These are phyloP conservation scores for Hymenopus coronatus DNA, from an alignment of 2,888 invertebrate species.

Conservation along the genomic window DNA sequence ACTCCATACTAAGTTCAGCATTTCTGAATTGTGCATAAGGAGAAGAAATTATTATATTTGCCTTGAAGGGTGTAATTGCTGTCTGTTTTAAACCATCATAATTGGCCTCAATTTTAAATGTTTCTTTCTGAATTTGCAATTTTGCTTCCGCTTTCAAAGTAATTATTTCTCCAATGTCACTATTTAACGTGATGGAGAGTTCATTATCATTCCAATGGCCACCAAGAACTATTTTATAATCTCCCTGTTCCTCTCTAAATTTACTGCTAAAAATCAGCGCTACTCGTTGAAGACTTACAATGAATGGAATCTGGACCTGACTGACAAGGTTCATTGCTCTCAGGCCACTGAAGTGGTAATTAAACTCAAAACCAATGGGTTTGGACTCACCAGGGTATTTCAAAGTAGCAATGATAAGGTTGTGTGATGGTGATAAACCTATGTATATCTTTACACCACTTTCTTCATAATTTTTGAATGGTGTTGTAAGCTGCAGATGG, in stretches of 20 bases:
- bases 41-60: constrained; percentile 1
- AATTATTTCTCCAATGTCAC: background rate
- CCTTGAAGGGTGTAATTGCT: background rate
- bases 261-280: constrained; percentile 35
- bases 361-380: constrained; percentile 36
- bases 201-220: constrained; percentile 34
- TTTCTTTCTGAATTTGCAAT: constrained; percentile 23
- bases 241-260: constrained; percentile 27
- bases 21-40: constrained; percentile 30
- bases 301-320: constrained; percentile 36
- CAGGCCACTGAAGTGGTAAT: constrained; percentile 37
- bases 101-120: background rate
- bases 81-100: background rate
- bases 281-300: constrained; percentile 36
- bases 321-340: constrained; percentile 37
- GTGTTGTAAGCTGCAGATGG: constrained; percentile 36
- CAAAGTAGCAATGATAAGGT: constrained; percentile 36
- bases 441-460: constrained; percentile 35
- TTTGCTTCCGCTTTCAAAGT: constrained; percentile 19
- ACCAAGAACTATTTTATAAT: constrained; percentile 36
- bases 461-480: constrained; percentile 38
- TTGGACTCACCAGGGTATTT: constrained; percentile 37
- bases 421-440: constrained; percentile 37
- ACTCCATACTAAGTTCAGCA: constrained; percentile 19
- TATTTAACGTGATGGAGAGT: constrained; percentile 15